Percentiles rank a stretch among this genome's conserved stretches.
These are phyloP conservation scores for Tenthredo distinguenda DNA, from an alignment of 2,888 invertebrate species.

Conservation along the genomic window DNA sequence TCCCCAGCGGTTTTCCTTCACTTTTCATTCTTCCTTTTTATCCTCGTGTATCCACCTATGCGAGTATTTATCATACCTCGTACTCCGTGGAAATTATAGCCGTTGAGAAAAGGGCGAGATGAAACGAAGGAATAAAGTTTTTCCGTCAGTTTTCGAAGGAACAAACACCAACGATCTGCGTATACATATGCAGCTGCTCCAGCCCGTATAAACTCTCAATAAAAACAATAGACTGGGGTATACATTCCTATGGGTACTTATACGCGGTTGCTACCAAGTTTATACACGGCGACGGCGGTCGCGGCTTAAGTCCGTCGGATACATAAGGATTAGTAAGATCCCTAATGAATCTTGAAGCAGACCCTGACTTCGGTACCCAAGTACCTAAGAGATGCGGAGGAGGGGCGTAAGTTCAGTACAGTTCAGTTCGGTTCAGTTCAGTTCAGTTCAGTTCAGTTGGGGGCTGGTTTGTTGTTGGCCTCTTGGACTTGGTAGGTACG, in stretches of 20 bases:
- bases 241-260: conserved; percentile 23
- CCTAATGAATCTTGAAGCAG: conserved; percentile 72
- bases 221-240: conserved; percentile 34
- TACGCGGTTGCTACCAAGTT: conserved; percentile 47
- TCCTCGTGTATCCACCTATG: too few species aligned
- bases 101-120: background rate
- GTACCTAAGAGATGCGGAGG: conserved; percentile 15
- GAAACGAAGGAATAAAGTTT: background rate
- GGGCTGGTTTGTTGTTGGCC: conserved; percentile 26
- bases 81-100: background rate
- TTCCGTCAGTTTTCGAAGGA: background rate
- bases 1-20: background rate
- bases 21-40: background rate
- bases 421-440: conserved; percentile 16
- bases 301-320: conserved; percentile 52
- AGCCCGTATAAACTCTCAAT: conserved; percentile 6
- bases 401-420: conserved; percentile 3
- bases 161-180: background rate
- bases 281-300: conserved; percentile 41
- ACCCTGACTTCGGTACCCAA: conserved; percentile 58
- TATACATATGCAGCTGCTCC: conserved; percentile 8
- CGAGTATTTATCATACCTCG: background rate
- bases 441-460: conserved; percentile 5
- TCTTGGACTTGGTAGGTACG: conserved; percentile 10
- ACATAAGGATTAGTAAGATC: conserved; percentile 70